A percentile compares a stretch with the other conserved stretches of the same genome.
These are phyloP conservation scores for Anas acuta DNA, from an alignment of 2,797 vertebrate genomes.

Conservation along the genomic window DNA sequence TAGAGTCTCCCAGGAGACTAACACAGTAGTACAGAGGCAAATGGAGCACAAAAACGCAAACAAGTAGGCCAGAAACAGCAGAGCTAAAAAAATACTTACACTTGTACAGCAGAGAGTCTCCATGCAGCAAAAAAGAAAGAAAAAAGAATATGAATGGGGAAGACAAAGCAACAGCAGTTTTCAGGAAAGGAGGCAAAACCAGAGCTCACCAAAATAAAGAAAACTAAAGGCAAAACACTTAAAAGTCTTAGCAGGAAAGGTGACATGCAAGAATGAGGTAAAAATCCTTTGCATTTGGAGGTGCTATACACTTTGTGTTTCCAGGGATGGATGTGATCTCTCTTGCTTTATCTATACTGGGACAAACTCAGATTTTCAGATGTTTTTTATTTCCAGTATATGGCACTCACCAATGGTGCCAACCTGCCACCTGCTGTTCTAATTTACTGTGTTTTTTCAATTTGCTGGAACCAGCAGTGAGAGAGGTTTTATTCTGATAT, in stretches of 20 bases:
- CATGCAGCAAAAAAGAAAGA: constrained; percentile 87
- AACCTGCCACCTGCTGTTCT: constrained; percentile 6
- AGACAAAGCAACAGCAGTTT: constrained; percentile 78
- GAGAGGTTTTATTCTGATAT: neutral
- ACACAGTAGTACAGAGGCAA: constrained; percentile 67
- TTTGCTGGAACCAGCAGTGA: neutral
- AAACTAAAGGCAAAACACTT: constrained; percentile 65
- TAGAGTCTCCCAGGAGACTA: constrained; percentile 59
- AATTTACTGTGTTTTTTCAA: neutral
- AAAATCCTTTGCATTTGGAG: neutral
- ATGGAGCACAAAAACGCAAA: constrained; percentile 64
- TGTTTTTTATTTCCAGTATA: neutral
- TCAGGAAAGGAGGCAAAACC: constrained; percentile 60
- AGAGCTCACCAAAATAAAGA: constrained; percentile 64
- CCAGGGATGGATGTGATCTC: neutral
- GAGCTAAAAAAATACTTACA: constrained; percentile 86
- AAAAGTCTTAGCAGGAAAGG: constrained; percentile 57
- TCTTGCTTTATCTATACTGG: neutral
- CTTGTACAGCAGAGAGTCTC: constrained; percentile 92
- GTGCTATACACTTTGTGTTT: neutral
- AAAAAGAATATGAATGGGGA: constrained; percentile 83
- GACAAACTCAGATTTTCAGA: constrained; percentile 6
- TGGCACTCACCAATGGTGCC: neutral
- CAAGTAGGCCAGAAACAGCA: constrained; percentile 69
- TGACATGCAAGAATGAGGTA: constrained; percentile 49